Evolutionary conservation across 1,140 invertebrate species (phyloP), one percentile per base, ranked within the genome.

Genomic region (Samia ricini): DNA sequence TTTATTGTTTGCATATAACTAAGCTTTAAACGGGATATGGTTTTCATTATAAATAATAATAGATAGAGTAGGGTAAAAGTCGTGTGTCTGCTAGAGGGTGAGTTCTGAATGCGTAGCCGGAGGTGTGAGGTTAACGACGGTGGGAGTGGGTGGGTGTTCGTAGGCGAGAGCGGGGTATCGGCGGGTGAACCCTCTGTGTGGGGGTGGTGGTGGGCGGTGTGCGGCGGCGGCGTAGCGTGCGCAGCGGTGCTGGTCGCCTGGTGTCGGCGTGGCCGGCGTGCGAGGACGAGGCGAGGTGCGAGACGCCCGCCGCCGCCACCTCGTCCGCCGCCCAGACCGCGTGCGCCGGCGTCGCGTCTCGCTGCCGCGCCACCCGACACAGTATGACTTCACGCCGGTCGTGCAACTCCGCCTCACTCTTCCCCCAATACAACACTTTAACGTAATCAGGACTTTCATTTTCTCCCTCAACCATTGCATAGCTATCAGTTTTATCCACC

Each of bases 391-490:
- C 68, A 72, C 74, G 19, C 70, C 26, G 57, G 72, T 76, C 49
- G 63, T 78, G 55, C 72, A 48, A 15, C 80, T 67, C 74, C 67
- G n/a, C n/a, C 42, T 49, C 51, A 42, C 52, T 64, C 66, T 64
- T 74, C 74, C 52, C 71, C 61, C 63, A 72, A 71, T 76, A 76
- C 74, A 82, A 72, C 61, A 82, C 71, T 81, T 77, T 79, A 71
- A 74, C 57, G 62, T 76, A 76, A 23, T 24, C n/a, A 18, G 56
- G 68, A 57, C 57, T 79, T 85, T 82, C 66, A 79, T 78, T 81
- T 50, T 91, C 92, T 51, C 92, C 91, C 92, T 92, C 93, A 18
- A 15, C 24, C n/a, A n/a, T n/a, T n/a, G n/a, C n/a, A n/a, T n/a
- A n/a, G n/a, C n/a, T n/a, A n/a, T n/a, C n/a, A n/a, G n/a, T 29